These are phyloP conservation scores for Hydrophis major DNA, from an alignment of 2,797 vertebrate genomes.

Conservation along the genomic window DNA sequence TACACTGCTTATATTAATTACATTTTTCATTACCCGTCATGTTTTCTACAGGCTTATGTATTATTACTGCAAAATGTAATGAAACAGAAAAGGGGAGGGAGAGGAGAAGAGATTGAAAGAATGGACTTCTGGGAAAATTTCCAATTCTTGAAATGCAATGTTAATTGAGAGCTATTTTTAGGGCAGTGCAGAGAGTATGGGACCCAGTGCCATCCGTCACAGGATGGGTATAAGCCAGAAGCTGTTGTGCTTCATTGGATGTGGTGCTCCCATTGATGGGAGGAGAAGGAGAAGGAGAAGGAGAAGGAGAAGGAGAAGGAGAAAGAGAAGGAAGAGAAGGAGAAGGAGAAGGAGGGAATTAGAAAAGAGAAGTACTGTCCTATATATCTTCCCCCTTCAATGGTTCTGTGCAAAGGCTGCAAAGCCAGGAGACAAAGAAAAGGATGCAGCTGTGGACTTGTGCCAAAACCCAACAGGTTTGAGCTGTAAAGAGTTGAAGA, in stretches of 20 bases:
- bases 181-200: conserved; percentile 69
- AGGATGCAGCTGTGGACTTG: background rate
- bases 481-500: conserved; percentile 10
- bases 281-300: conserved; percentile 12
- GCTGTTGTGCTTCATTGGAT: conserved; percentile 51
- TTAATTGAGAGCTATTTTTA: conserved; percentile 86
- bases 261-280: conserved; percentile 43
- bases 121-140: conserved; percentile 86
- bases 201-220: conserved; percentile 66
- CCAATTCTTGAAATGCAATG: conserved; percentile 84
- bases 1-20: conserved; percentile 84
- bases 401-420: conserved; percentile 10
- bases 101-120: conserved; percentile 72
- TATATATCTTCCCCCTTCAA: conserved; percentile 5
- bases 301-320: conserved; percentile 20
- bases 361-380: conserved; percentile 24
- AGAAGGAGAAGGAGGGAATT: conserved; percentile 18
- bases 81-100: conserved; percentile 74
- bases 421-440: conserved; percentile 25
- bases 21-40: conserved; percentile 84
- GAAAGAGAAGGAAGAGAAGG: background rate
- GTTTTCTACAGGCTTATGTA: conserved; percentile 82
- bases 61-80: conserved; percentile 85
- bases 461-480: conserved; percentile 14
- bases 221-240: conserved; percentile 71